phyloP scores from a whole-genome alignment of 2,797 vertebrate species.

The Rhodeus uyekii region DNA sequence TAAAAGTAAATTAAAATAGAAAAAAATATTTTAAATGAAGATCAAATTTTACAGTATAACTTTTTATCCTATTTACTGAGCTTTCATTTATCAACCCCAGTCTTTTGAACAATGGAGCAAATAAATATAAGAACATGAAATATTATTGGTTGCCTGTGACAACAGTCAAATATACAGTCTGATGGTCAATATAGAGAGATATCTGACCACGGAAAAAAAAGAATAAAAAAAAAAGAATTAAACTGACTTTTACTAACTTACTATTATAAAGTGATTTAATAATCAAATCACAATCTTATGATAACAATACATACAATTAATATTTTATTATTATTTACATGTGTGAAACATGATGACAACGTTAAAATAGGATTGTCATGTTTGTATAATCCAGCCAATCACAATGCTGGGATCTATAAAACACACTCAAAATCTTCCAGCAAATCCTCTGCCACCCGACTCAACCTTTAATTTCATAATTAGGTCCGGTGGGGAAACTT shows the following conservation, averaged over 20 bases:
- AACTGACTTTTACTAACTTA: no score
- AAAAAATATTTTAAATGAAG: neutral
- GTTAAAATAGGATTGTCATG: neutral
- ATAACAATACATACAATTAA: no score
- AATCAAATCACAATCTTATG: no score
- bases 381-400: neutral
- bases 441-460: neutral
- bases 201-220: no score
- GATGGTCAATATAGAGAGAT: neutral
- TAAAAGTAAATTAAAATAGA: neutral
- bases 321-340: neutral
- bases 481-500: conserved; percentile 11
- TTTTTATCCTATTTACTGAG: neutral
- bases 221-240: no score
- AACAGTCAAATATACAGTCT: neutral
- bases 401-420: neutral
- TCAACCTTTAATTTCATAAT: conserved; percentile 22
- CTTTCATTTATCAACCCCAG: neutral
- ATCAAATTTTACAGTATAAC: neutral
- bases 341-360: neutral
- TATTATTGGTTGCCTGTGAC: neutral
- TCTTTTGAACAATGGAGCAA: neutral
- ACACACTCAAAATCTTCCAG: neutral
- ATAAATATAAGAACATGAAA: neutral
- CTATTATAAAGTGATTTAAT: no score